Conservation (phyloP, 2,888 invertebrate genomes). For the Pterobdella sp. region DNA sequence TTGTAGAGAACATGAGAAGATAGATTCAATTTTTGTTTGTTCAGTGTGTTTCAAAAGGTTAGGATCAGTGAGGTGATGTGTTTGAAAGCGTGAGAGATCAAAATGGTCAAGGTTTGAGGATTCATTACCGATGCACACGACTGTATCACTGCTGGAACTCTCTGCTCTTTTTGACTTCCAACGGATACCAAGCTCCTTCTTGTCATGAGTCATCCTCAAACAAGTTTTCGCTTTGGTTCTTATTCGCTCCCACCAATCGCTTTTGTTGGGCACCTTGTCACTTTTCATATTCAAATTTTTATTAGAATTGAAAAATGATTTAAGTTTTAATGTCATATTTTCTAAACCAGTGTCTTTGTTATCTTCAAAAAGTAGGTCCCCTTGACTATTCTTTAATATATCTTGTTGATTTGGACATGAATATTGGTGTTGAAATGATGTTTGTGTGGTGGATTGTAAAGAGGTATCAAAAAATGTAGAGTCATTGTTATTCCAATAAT, state of each 20-base stretch:
- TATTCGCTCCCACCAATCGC: neutral
- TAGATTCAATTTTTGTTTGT: too few relatives aligned
- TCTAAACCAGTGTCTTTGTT: neutral
- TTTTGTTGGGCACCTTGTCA: too few relatives aligned
- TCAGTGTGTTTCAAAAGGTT: neutral
- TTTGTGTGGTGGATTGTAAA: neutral
- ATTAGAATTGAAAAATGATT: too few relatives aligned
- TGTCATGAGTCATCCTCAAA: neutral
- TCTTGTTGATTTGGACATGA: neutral
- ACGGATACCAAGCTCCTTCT: neutral
- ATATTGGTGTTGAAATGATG: neutral
- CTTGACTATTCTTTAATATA: neutral
- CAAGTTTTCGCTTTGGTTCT: neutral
- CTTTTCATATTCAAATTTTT: too few relatives aligned
- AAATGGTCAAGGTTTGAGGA: neutral
- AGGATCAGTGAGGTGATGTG: constrained; percentile 9
- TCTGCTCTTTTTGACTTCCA: neutral
- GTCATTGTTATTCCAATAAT: neutral
- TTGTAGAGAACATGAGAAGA: too few relatives aligned
- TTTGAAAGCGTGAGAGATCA: neutral
- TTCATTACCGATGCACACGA: neutral
- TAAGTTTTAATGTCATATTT: too few relatives aligned
- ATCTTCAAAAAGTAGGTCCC: neutral
- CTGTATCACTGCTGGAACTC: constrained; percentile 10
- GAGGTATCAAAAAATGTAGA: neutral